Conservation (phyloP, 2,888 invertebrate species). For the Apamea monoglypha region DNA sequence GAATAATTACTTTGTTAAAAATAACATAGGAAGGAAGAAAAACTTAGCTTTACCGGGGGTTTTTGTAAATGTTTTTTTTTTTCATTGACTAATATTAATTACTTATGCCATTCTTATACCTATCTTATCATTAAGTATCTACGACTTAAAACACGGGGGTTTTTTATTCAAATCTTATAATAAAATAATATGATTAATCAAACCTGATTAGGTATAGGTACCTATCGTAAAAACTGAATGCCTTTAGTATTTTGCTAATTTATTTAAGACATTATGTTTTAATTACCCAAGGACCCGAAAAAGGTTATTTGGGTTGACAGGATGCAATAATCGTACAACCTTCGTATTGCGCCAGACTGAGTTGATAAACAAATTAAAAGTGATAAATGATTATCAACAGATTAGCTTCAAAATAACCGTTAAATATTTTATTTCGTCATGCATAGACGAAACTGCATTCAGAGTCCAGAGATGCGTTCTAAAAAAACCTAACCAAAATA, state of each 20-base stretch:
- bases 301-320: constrained; percentile 8
- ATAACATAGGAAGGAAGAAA: neutral
- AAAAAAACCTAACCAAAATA: constrained; percentile 69
- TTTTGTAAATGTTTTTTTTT: neutral
- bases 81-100: neutral
- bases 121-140: neutral
- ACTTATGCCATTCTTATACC: neutral
- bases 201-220: neutral
- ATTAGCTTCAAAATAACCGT: neutral
- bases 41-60: neutral
- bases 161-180: neutral
- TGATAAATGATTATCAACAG: constrained; percentile 7
- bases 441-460: constrained; percentile 51
- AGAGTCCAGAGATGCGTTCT: constrained; percentile 60
- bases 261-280: neutral
- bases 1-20: neutral
- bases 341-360: neutral
- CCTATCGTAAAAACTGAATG: neutral
- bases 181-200: constrained; percentile 2
- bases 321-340: neutral
- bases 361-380: constrained; percentile 9
- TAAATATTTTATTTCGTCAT: constrained; percentile 51
- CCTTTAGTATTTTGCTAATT: neutral
- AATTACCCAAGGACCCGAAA: neutral
- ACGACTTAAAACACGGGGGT: neutral